Base-by-base conservation (phyloP, 2,113 vertebrate genomes). In the Pelusios castaneus region DNA sequence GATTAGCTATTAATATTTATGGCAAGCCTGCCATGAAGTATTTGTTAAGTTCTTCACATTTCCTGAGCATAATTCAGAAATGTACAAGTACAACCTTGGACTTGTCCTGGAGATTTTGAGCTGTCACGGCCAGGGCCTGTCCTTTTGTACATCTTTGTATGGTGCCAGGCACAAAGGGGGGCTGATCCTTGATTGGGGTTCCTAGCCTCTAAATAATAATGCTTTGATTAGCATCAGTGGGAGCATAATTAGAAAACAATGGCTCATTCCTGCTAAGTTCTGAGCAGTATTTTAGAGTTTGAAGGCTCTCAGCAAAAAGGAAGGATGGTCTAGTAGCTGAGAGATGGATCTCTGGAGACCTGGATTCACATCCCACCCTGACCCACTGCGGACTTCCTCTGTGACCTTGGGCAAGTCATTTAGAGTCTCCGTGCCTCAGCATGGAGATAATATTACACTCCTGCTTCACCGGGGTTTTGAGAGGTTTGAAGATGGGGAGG, bases 101-200 rank as follows among this genome's bases (percentile, higher is more conserved):
- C 4, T 54, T 43, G 8, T 31, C 86, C 10, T 6, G 0, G 0
- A 0, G 51, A 45, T n/a, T 43, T 54, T 41, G 92, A 75, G 16
- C 27, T 54, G 24, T 22, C 25, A 14, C 27, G 6, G 55, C 63
- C 27, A 19, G 8, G 45, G n/a, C 34, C 87, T 80, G 63, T 34
- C 24, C 17, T 75, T 75, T n/a, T 51, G 6, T 5, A 10, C 0
- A 1, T 5, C 60, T 5, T 49, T 5, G 2, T 41, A 27, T 1
- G 17, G 49, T 49, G 27, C 0, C 0, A 5, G 67, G 49, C 78
- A 22, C 45, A 0, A 24, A 1, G n/a, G 10, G 1, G 0, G 8
- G 29, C 41, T 17, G 13, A 10, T 27, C 82, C 34, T 79, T 19
- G 11, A 0, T 0, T 41, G 52, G 43, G 56, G n/a, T 79, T 38